Conservation (phyloP, 2,797 vertebrate species). For the Poeciliopsis infans region DNA sequence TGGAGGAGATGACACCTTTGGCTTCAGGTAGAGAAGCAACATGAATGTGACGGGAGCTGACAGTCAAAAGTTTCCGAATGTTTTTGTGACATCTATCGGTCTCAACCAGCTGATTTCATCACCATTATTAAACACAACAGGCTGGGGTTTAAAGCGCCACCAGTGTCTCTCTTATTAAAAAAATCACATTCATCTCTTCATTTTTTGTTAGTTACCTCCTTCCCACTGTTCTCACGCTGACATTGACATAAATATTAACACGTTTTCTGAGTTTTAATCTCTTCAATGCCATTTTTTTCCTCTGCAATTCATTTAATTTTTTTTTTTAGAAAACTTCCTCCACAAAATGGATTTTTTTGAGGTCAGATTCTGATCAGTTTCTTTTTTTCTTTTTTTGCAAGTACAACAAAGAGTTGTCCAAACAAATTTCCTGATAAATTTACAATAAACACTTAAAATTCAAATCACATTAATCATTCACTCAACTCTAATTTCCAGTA, state of each 20-base stretch:
- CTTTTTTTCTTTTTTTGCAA: not conserved
- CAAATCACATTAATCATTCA: not conserved
- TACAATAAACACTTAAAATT: not conserved
- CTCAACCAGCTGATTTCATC: not conserved
- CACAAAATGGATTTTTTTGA: not conserved
- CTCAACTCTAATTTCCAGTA: not conserved
- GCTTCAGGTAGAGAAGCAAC: slow-evolving; percentile 43
- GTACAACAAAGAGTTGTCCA: not conserved
- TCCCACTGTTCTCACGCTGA: too few species aligned
- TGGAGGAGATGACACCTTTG: slow-evolving; percentile 58
- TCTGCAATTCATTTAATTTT: not conserved
- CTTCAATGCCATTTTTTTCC: not conserved
- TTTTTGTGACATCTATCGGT: slow-evolving; percentile 7
- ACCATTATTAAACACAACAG: not conserved
- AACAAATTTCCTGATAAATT: not conserved
- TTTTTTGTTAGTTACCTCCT: too few species aligned
- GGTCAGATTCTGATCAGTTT: not conserved
- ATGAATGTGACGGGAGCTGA: slow-evolving; percentile 32
- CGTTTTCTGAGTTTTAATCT: not conserved
- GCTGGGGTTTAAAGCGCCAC: not conserved
- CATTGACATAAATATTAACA: not conserved
- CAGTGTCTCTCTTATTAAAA: not conserved
- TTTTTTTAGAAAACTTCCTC: not conserved
- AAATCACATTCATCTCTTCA: too few species aligned
- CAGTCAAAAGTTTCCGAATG: slow-evolving; percentile 7